phyloP scores from a whole-genome alignment of 1,140 invertebrate genomes.

The Hydropsyche tenuis region DNA sequence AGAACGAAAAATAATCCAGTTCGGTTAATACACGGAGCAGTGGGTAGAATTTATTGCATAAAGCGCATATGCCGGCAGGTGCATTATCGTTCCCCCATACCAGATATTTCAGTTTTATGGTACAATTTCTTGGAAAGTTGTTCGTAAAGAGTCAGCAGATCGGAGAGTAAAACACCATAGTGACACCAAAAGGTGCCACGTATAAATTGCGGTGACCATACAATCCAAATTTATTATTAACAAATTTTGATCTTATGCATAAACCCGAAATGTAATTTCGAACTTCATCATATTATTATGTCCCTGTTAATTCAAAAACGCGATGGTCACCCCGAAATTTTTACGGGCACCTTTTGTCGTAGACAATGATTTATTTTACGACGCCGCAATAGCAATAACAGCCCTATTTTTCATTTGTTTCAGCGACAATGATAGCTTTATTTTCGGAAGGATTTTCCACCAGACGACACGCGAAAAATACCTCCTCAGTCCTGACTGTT shows the following conservation, averaged over 20 bases:
- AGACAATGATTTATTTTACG: constrained; percentile 38
- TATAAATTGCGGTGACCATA: background rate
- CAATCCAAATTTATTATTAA: no score
- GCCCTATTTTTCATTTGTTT: constrained; percentile 38
- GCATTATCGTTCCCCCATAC: constrained; percentile 14
- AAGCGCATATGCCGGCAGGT: constrained; percentile 17
- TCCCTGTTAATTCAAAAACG: no score
- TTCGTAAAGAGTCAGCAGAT: constrained; percentile 25
- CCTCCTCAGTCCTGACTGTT: no score
- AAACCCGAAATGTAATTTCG: no score
- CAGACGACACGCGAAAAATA: background rate
- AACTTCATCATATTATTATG: no score
- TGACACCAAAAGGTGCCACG: background rate
- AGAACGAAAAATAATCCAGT: no score
- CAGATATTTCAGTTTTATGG: constrained; percentile 23
- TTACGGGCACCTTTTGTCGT: constrained; percentile 13
- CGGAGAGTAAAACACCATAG: background rate
- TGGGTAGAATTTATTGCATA: background rate
- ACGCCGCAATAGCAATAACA: constrained; percentile 38
- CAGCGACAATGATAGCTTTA: constrained; percentile 39
- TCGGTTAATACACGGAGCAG: background rate
- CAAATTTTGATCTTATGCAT: no score
- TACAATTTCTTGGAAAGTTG: constrained; percentile 29
- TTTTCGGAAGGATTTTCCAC: constrained; percentile 27
- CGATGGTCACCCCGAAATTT: background rate